phyloP scores from a whole-genome alignment of 1,140 invertebrate genomes.

The Spodoptera frugiperda region DNA sequence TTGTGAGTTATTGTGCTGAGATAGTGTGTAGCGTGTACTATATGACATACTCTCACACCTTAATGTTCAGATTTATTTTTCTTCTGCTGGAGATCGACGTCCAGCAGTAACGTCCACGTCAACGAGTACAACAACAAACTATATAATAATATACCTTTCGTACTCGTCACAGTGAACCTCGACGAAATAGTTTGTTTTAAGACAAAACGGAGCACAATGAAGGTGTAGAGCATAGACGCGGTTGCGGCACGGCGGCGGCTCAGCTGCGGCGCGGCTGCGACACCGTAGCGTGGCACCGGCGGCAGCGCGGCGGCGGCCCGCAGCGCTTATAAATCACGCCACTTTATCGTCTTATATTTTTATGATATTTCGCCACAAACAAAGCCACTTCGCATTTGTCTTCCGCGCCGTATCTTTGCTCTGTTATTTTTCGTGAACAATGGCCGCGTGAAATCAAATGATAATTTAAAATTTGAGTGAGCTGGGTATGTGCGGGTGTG shows the following conservation, averaged over 20 bases:
- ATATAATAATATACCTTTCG: no score
- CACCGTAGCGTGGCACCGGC: background rate
- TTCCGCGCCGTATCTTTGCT: constrained; percentile 58
- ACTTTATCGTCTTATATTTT: constrained; percentile 73
- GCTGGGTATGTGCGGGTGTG: constrained; percentile 20
- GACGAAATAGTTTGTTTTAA: no score
- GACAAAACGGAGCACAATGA: background rate
- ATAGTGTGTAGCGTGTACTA: background rate
- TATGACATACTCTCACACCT: no score
- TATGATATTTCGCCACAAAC: constrained; percentile 71
- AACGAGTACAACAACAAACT: no score
- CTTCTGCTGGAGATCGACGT: background rate
- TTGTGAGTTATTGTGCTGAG: constrained; percentile 43
- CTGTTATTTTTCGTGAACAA: constrained; percentile 63
- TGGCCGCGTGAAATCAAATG: constrained; percentile 62
- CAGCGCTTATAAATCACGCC: constrained; percentile 62
- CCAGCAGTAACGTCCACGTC: no score
- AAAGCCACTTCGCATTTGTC: constrained; percentile 67
- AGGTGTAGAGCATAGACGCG: background rate
- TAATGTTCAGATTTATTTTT: background rate
- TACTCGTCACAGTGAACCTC: background rate
- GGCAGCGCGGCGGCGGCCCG: constrained; percentile 10
- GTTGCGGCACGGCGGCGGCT: background rate
- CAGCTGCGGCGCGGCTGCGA: background rate
- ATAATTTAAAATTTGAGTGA: constrained; percentile 66